Evolutionary conservation across 2,888 invertebrate genomes (phyloP), one percentile per base, ranked within the genome.

Genomic region (Abrostola triplasia): DNA sequence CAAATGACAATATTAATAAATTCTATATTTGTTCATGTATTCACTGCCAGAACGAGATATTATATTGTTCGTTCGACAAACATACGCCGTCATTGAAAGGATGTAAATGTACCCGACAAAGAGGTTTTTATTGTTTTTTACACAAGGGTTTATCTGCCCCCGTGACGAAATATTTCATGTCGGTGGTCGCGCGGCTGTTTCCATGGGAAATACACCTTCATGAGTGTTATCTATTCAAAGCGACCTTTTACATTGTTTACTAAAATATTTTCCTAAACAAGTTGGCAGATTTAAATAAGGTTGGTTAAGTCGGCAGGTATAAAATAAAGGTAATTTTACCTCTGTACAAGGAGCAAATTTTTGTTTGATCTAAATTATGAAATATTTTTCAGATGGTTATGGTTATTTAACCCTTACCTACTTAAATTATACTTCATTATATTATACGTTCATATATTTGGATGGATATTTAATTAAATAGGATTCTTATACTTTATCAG

Each of bases 61-160:
- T 47, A 47, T 10, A 24, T 47, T 47, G 44, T 47, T 42, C 8
- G 41, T 52, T 24, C 36, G 12, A 52, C 37, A 50, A 47, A 38
- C 36, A 13, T 35, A 24, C 10, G 38, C 38, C 41, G 38, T 40
- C 36, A 49, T 49, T 51, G 36, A n/a, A 41, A 5, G 10, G 36
- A 42, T 13, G 51, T 52, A 38, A 60, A 63, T 41, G n/a, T 37
- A 52, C 36, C 11, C 44, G 41, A 42, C 12, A 48, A 44, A 56
- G 5, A 7, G 36, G 24, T 44, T 64, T 64, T 55, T 55, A 53
- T 41, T 41, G 8, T 51, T 44, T 54, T 12, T 40, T 35, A 47
- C 44, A 47, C 24, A 58, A 24, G 7, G 10, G 44, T 12, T 54
- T n/a, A 59, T 42, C 50, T 24, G 51, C 5, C 9, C 24, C 11